Evolutionary conservation across 2,113 vertebrate species (phyloP).

Genomic region (Sapayoa aenigma): DNA sequence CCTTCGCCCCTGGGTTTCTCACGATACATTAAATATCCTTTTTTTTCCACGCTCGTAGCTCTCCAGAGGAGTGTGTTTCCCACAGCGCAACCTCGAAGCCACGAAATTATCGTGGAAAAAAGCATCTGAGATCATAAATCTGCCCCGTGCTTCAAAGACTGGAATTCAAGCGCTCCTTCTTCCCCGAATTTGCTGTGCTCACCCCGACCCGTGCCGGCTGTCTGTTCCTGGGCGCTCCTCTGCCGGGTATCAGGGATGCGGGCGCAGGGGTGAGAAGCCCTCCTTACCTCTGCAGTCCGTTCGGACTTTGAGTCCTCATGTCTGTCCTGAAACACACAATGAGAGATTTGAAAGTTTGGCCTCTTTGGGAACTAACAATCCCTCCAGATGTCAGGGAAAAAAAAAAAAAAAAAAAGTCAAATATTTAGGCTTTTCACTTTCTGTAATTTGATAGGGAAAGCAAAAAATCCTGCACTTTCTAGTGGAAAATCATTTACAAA

Average conservation of each 20-base stretch:
- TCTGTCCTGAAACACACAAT: not conserved
- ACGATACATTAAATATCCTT: not conserved
- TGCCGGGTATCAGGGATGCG: not conserved
- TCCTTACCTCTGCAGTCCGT: not conserved
- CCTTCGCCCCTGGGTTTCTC: not conserved
- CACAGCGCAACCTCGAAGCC: accelerated
- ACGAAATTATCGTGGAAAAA: not conserved
- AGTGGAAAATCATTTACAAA: not conserved
- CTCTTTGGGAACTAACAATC: not conserved
- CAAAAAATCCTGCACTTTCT: not conserved
- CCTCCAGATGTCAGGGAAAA: not conserved
- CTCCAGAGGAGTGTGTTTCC: not conserved
- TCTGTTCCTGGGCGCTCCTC: not conserved
- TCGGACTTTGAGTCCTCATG: accelerated
- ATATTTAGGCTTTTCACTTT: not conserved
- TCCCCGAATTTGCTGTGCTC: accelerated
- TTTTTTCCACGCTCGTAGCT: not conserved
- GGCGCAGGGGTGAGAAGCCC: not conserved
- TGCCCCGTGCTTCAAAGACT: not conserved
- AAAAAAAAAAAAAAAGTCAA: no score
- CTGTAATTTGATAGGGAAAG: not conserved
- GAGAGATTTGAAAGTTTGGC: no score
- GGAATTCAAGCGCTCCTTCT: accelerated
- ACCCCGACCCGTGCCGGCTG: accelerated
- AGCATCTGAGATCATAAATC: not conserved